Conservation (phyloP, 2,888 invertebrate genomes). For the Pyrrhosoma nymphula region DNA sequence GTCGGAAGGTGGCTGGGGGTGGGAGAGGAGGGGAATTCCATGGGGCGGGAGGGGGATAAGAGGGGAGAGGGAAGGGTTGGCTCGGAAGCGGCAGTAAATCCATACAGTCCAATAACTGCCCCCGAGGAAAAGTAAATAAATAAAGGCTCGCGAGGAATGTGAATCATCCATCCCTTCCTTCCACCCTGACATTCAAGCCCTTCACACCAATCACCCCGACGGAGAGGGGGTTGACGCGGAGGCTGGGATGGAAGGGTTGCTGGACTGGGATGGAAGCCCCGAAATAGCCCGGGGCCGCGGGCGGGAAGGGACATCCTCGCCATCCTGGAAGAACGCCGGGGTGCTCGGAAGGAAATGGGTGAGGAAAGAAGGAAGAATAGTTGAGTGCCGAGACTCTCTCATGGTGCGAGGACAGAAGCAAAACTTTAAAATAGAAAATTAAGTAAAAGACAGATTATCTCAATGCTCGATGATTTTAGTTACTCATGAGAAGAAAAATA, state of each 20-base stretch:
- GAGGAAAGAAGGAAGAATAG: neutral
- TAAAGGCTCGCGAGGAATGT: slow-evolving; percentile 19
- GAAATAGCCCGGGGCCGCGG: neutral
- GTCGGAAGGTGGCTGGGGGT: neutral
- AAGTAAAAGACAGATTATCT: neutral
- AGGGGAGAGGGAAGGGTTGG: neutral
- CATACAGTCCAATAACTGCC: slow-evolving; percentile 22
- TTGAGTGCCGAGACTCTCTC: neutral
- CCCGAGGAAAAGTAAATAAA: slow-evolving; percentile 22
- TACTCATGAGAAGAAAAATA: no score
- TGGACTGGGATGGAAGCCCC: neutral
- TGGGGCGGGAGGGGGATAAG: neutral
- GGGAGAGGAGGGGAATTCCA: neutral
- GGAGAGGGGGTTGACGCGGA: neutral
- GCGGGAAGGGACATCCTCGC: neutral
- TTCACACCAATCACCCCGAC: neutral
- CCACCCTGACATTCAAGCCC: neutral
- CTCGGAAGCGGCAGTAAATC: neutral
- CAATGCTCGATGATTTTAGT: no score
- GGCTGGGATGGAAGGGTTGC: no score
- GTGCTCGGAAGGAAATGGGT: neutral
- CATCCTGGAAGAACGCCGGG: neutral
- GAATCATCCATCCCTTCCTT: neutral
- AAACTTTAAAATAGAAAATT: no score
- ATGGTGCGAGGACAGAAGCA: neutral